These are phyloP conservation scores for Eilema sororculum DNA, from an alignment of 2,888 invertebrate species.

Conservation along the genomic window DNA sequence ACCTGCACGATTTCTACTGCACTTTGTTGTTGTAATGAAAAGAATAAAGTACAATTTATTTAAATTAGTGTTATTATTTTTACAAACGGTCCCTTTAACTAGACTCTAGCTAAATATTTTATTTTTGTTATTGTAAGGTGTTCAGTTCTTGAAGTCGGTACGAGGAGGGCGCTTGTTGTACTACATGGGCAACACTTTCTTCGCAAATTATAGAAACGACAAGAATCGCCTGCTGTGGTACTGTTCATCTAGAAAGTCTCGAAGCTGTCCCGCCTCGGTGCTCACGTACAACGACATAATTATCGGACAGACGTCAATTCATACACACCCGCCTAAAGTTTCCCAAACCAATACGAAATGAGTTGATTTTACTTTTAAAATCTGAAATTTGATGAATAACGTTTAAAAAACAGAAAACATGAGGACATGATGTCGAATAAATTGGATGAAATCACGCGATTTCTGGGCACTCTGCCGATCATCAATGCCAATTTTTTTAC, in stretches of 20 bases:
- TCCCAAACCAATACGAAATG: neutral
- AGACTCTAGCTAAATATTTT: constrained; percentile 25
- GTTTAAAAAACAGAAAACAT: constrained; percentile 5
- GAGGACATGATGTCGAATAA: constrained; percentile 13
- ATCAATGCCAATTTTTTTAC: constrained; percentile 36
- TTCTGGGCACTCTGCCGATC: constrained; percentile 13
- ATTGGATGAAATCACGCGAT: constrained; percentile 12
- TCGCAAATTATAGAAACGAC: constrained; percentile 68
- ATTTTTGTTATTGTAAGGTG: constrained; percentile 59
- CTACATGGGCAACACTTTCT: constrained; percentile 72
- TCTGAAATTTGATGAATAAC: neutral
- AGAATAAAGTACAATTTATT: constrained; percentile 31
- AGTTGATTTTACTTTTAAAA: neutral
- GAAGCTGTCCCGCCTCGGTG: constrained; percentile 68
- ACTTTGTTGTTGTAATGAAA: constrained; percentile 22
- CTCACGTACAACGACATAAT: constrained; percentile 67
- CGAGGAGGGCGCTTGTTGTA: constrained; percentile 69
- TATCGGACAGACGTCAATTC: constrained; percentile 64
- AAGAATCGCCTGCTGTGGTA: constrained; percentile 69
- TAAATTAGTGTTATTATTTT: constrained; percentile 4
- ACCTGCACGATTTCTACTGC: constrained; percentile 30
- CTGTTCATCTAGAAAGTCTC: constrained; percentile 72
- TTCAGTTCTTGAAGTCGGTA: constrained; percentile 66
- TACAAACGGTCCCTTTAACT: neutral
- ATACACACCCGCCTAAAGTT: constrained; percentile 72